These are phyloP conservation scores for Heliconius eleuchia DNA, from an alignment of 1,140 invertebrate genomes.

Conservation along the genomic window DNA sequence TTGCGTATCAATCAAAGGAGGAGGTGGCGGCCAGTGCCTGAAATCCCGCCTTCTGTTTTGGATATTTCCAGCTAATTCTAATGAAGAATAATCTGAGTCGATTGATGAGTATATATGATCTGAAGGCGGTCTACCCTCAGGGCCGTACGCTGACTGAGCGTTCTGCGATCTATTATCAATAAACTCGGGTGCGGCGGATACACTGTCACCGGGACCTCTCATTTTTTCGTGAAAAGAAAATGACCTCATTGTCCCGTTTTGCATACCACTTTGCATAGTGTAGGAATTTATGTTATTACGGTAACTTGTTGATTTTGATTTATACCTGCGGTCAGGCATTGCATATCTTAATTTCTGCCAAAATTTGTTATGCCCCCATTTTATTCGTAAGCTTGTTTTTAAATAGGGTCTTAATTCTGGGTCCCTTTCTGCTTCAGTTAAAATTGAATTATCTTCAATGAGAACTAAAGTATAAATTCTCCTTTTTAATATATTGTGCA, in stretches of 20 bases:
- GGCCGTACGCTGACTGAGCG: conserved; percentile 64
- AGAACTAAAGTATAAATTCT: conserved; percentile 91
- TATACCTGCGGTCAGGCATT: conserved; percentile 85
- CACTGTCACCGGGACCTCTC: conserved; percentile 59
- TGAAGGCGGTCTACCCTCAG: conserved; percentile 85
- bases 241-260: conserved; percentile 80
- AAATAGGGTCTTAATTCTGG: conserved; percentile 93
- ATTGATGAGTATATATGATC: conserved; percentile 94
- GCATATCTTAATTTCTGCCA: conserved; percentile 95
- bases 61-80: conserved; percentile 75
- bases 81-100: conserved; percentile 88
- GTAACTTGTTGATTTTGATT: conserved; percentile 80
- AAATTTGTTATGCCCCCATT: conserved; percentile 94
- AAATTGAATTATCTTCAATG: conserved; percentile 88
- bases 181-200: conserved; percentile 61
- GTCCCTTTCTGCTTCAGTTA: conserved; percentile 91
- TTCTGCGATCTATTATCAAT: conserved; percentile 65
- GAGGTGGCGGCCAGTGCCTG: conserved; percentile 72
- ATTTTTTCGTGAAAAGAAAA: conserved; percentile 77
- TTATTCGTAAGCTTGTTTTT: conserved; percentile 90
- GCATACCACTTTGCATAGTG: conserved; percentile 84
- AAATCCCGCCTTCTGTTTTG: conserved; percentile 70
- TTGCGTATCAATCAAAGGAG: conserved; percentile 72
- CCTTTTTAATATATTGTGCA: conserved; percentile 92
- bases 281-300: conserved; percentile 89